These are phyloP conservation scores for Anastatus disparis DNA, from an alignment of 1,140 invertebrate species.

Conservation along the genomic window DNA sequence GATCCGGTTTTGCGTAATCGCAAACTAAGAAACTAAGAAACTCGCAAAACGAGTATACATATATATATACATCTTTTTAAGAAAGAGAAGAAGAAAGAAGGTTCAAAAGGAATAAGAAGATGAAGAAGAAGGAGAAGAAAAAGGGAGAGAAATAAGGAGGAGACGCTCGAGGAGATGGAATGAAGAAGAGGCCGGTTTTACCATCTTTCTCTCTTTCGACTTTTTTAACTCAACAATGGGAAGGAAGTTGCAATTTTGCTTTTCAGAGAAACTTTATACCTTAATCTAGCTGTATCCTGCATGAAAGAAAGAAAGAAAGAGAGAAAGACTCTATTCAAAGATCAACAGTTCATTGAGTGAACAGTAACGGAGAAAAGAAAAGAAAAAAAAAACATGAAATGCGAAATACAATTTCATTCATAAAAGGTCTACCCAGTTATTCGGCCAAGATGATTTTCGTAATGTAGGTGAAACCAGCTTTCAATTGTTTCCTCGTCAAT, in stretches of 20 bases:
- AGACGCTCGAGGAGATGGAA: background rate
- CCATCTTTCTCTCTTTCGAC: conserved; percentile 10
- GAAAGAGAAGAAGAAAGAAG: too few species aligned
- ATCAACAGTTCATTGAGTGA: conserved; percentile 17
- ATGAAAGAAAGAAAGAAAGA: too few species aligned
- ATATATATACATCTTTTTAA: too few species aligned
- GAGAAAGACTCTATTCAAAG: conserved; percentile 9
- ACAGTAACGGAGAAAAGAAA: background rate
- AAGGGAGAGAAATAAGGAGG: background rate
- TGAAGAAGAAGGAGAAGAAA: background rate
- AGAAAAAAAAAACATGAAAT: background rate
- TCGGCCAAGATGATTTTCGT: background rate
- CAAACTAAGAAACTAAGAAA: background rate
- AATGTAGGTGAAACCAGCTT: background rate
- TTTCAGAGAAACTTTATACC: conserved; percentile 33
- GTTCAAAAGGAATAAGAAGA: background rate
- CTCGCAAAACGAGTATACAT: conserved; percentile 18
- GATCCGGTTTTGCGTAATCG: conserved; percentile 43
- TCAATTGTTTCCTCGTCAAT: too few species aligned
- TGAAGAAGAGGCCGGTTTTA: conserved; percentile 2
- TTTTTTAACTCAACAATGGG: conserved; percentile 31
- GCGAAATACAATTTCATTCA: conserved; percentile 26
- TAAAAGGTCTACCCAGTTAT: background rate
- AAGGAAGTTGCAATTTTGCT: conserved; percentile 42
- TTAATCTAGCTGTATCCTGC: conserved; percentile 37